Percentiles rank a stretch among this genome's conserved stretches.
Conservation (phyloP, 92 coral and sea anemone species). For the Diadumene lineata region DNA sequence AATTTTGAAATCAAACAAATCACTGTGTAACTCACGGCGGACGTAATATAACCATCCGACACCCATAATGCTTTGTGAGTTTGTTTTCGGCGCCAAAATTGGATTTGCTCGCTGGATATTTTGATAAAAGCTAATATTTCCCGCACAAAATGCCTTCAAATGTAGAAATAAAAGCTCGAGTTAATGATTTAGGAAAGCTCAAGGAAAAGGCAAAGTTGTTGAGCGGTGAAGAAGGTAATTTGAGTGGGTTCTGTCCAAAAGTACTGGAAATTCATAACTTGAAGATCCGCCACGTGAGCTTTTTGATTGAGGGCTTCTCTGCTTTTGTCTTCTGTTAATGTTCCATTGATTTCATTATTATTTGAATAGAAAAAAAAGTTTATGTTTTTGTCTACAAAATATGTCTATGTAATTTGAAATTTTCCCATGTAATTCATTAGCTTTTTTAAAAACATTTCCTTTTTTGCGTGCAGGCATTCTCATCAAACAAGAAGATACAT, state of each 20-base stretch:
- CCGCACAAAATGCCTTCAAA: conserved; percentile 70
- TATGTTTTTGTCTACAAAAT: not conserved
- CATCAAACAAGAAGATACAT: conserved; percentile 80
- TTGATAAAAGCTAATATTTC: not conserved
- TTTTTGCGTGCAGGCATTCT: conserved; percentile 68
- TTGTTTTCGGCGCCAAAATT: conserved; percentile 24
- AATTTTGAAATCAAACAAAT: too few species aligned
- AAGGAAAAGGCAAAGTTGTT: conserved; percentile 61
- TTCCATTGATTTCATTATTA: not conserved
- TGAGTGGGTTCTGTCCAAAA: too few species aligned
- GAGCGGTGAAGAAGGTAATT: conserved; percentile 74
- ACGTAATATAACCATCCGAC: too few species aligned
- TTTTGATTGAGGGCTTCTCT: too few species aligned
- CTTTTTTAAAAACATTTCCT: not conserved
- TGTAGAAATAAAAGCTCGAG: conserved; percentile 86
- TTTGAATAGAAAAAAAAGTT: not conserved
- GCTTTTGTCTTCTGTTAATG: not conserved
- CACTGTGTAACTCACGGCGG: too few species aligned
- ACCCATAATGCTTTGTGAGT: conserved; percentile 8
- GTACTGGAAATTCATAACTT: too few species aligned
- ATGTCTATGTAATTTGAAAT: not conserved
- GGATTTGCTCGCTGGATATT: not conserved
- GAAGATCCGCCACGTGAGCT: too few species aligned
- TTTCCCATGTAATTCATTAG: not conserved
- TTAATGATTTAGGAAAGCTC: conserved; percentile 49